Percentiles rank a stretch among this genome's conserved stretches.
These are phyloP conservation scores for Phenacoccus solenopsis DNA, from an alignment of 1,140 invertebrate genomes.

Conservation along the genomic window DNA sequence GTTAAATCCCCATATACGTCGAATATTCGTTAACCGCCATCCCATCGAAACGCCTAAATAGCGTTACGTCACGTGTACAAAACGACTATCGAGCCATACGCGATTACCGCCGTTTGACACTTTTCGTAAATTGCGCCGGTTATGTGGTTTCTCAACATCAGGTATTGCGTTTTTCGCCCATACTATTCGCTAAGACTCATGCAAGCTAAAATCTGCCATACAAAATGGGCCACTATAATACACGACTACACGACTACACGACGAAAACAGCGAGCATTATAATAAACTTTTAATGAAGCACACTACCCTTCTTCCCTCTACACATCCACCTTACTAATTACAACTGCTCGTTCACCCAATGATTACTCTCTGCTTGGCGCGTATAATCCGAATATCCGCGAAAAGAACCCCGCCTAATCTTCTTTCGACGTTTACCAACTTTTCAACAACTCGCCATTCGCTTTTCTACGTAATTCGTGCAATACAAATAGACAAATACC, in stretches of 20 bases:
- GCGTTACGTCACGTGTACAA: neutral
- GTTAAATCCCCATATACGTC: too few species aligned
- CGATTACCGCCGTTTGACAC: neutral
- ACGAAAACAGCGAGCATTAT: neutral
- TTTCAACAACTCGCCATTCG: too few species aligned
- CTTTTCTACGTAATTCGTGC: too few species aligned
- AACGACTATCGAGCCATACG: neutral
- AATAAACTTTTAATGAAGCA: slow-evolving; percentile 3
- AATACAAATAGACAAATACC: neutral
- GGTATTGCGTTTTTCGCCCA: neutral
- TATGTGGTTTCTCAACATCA: neutral
- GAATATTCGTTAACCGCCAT: too few species aligned
- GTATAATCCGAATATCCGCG: too few species aligned
- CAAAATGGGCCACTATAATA: neutral
- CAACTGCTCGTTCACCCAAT: neutral
- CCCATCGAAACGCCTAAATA: neutral
- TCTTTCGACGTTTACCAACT: neutral
- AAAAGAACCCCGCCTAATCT: neutral
- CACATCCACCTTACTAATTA: neutral
- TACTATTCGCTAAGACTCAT: too few species aligned
- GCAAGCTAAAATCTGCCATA: too few species aligned
- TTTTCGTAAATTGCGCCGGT: neutral
- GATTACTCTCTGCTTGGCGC: neutral
- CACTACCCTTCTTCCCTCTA: neutral
- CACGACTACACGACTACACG: neutral